Base-by-base conservation (phyloP, 1,140 invertebrate genomes). In the Araneus ventricosus region DNA sequence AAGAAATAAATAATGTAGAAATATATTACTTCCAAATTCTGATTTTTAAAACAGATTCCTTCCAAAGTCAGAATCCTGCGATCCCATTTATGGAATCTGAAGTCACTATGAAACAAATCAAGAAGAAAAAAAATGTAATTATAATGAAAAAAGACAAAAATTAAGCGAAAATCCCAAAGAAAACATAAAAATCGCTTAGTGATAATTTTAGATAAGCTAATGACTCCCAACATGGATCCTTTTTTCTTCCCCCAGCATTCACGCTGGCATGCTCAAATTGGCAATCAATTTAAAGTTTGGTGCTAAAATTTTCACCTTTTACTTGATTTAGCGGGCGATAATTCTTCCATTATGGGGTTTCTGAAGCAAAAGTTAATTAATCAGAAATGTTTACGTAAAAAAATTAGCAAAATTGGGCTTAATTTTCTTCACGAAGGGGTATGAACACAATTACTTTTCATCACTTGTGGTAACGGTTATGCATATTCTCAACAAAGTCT, bases 251-350 rank as follows among this genome's bases (percentile, higher is more conserved):
- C 59, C 63, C 61, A 87, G 52, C 82, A 84, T 57, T 87, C 61
- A 61, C 85, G 85, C 30, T 87, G 34, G 85, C 52, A 37, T 37
- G 30, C 57, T 37, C 30, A 61, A 87, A 87, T 87, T 61, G 85
- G 52, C 59, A 87, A 87, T 87, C 85, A 87, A 87, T 87, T 87
- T 87, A 61, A 87, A 61, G 82, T 45, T 87, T 61, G 85, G 85
- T 87, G 85, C 85, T 87, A 87, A 87, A 87, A 87, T 87, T 87
- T 87, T 87, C 85, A 61, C 85, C 85, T 87, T 52, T 87, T 61
- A 63, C 85, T 61, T 87, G 85, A 87, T 87, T 87, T 87, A 59
- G 27, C 59, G 34, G 20, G 24, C 57, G 85, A 87, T 87, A 87
- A 61, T 61, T 87, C 85, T 87, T 61, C 85, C 85, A 87, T 87